Percentiles rank a stretch among this genome's conserved stretches.
phyloP scores from a whole-genome alignment of 1,140 invertebrate genomes.

The Bombus fervidus region DNA sequence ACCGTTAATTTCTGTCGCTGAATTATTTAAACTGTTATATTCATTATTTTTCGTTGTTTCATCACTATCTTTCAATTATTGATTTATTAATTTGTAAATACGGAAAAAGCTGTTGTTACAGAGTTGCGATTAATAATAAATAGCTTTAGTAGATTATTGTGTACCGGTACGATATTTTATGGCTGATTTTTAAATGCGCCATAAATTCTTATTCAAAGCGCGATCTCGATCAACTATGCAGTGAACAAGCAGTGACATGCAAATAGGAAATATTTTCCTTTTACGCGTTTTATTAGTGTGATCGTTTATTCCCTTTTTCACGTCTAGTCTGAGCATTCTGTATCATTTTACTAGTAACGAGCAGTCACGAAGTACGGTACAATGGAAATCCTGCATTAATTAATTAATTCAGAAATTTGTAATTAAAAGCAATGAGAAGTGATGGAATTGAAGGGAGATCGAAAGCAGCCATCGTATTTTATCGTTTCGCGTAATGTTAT shows the following conservation, averaged over 20 bases:
- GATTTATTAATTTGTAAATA: background rate
- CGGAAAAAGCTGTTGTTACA: background rate
- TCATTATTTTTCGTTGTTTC: background rate
- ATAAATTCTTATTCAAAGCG: background rate
- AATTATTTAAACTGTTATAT: background rate
- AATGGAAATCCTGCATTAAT: background rate
- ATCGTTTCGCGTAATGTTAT: background rate
- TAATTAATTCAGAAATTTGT: constrained; percentile 11
- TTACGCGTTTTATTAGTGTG: background rate
- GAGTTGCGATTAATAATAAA: background rate
- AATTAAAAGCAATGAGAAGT: constrained; percentile 21
- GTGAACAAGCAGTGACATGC: background rate
- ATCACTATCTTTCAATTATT: background rate
- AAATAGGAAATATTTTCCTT: background rate
- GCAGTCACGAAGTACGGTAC: background rate
- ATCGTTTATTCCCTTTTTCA: background rate
- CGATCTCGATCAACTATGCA: background rate
- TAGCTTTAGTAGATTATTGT: background rate
- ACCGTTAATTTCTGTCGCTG: background rate
- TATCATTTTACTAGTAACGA: background rate
- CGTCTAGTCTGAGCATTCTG: background rate
- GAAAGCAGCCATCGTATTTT: background rate
- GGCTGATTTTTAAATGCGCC: background rate
- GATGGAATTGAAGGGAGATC: constrained; percentile 4
- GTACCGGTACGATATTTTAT: background rate